Base-by-base conservation (phyloP, 1,140 invertebrate genomes). In the Zaprionus camerounensis region DNA sequence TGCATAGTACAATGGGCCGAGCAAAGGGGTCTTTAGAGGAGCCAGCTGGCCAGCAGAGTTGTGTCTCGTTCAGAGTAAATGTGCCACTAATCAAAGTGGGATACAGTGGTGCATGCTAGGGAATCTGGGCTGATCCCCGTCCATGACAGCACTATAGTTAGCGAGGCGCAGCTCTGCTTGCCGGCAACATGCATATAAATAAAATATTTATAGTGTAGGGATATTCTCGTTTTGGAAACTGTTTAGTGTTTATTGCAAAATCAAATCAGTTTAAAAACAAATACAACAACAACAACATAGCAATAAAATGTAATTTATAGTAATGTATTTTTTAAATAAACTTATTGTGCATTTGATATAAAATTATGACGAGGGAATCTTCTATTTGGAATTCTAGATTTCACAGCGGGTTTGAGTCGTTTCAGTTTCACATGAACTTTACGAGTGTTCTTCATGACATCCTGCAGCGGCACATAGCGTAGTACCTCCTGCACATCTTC, bases 281-380 rank as follows among this genome's bases (percentile, higher is more conserved):
- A 26, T 26, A 0, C 24, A 26, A 26, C 24, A 26, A 22, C 38
- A 36, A 11, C 31, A 34, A 34, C 41, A 71, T 88, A 88, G 85
- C 55, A 70, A 57, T 88, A 88, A 90, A 81, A 85, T 90, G 81
- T 88, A 90, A 88, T 88, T 88, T 88, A 88, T 88, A 88, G 78
- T 85, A 91, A 90, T 88, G 73, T 84, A 81, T 88, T 88, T 88
- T 88, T 85, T 81, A 81, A 81, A 88, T 90, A 88, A 88, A 90
- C 76, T 71, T 90, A 82, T 90, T 78, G 85, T 85, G 85, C 85
- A 88, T 88, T 88, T 88, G 69, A 88, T 90, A 85, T 71, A 67
- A 73, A 70, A 49, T 13, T 2, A 49, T 20, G 64, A 11, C 24
- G 38, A 26, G 38, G 9, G 2, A 1, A 24, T 1, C 4, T 24